Evolutionary conservation across 2,888 invertebrate species (phyloP).

Genomic region (Latheticus oryzae): DNA sequence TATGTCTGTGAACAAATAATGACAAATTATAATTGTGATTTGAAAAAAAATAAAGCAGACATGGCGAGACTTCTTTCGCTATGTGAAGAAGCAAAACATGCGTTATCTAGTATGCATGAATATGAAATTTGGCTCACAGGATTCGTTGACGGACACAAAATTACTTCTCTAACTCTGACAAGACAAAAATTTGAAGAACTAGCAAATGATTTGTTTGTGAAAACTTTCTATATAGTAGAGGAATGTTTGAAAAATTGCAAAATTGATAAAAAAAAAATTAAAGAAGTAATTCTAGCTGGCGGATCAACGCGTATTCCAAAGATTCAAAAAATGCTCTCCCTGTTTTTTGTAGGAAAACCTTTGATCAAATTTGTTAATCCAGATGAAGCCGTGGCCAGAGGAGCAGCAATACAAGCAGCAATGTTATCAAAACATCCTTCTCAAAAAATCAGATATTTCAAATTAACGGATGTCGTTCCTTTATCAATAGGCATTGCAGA

Average conservation of each 20-base stretch:
- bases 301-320: constrained; percentile 54
- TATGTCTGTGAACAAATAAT: no score
- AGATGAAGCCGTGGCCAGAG: constrained; percentile 53
- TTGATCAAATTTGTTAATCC: constrained; percentile 48
- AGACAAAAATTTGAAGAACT: constrained; percentile 49
- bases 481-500: constrained; percentile 49
- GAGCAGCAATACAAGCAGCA: constrained; percentile 52
- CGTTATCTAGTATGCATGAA: no score
- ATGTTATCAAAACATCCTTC: constrained; percentile 37
- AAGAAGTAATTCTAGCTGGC: constrained; percentile 52
- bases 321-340: constrained; percentile 45
- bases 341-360: constrained; percentile 46
- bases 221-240: constrained; percentile 45
- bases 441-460: no score
- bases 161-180: no score
- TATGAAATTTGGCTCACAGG: no score
- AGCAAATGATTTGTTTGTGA: constrained; percentile 42
- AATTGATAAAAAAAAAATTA: constrained; percentile 46
- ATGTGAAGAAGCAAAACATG: no score
- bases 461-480: constrained; percentile 49
- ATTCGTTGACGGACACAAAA: no score
- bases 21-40: no score
- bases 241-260: constrained; percentile 44
- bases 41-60: no score
- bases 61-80: no score